Evolutionary conservation across 2,888 invertebrate genomes (phyloP).

Genomic region (Cancer borealis): DNA sequence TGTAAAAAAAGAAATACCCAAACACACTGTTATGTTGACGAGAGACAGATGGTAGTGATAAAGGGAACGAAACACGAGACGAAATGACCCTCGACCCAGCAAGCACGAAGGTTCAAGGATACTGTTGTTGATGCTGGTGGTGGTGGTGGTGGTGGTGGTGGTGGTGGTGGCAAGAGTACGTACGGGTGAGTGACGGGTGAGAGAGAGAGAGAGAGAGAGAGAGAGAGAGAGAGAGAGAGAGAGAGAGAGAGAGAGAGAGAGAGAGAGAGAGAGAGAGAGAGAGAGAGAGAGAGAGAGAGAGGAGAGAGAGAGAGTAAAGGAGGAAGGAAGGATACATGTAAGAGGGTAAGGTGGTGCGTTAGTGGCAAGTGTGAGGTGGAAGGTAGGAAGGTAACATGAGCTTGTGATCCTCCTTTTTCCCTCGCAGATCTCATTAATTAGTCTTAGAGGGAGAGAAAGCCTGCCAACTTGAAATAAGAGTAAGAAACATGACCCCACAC

Average conservation of each 20-base stretch:
- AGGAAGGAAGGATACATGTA: background rate
- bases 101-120: background rate
- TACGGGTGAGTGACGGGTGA: background rate
- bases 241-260: background rate
- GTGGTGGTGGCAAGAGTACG: background rate
- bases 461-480: too few relatives aligned
- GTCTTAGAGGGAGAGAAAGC: too few relatives aligned
- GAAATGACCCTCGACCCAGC: constrained; percentile 7
- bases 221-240: background rate
- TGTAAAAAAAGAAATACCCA: background rate
- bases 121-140: background rate
- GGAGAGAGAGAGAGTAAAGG: background rate
- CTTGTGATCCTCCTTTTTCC: too few relatives aligned
- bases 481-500: background rate
- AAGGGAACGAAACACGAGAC: background rate
- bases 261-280: background rate
- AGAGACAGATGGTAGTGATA: background rate
- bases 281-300: background rate
- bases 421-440: too few relatives aligned
- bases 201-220: background rate
- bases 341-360: background rate
- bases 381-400: background rate
- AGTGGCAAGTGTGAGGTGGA: background rate
- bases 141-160: background rate
- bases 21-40: background rate